Evolutionary conservation across 2,797 vertebrate genomes (phyloP), one percentile per base, ranked within the genome.

Genomic region (Tarsius wallacei): DNA sequence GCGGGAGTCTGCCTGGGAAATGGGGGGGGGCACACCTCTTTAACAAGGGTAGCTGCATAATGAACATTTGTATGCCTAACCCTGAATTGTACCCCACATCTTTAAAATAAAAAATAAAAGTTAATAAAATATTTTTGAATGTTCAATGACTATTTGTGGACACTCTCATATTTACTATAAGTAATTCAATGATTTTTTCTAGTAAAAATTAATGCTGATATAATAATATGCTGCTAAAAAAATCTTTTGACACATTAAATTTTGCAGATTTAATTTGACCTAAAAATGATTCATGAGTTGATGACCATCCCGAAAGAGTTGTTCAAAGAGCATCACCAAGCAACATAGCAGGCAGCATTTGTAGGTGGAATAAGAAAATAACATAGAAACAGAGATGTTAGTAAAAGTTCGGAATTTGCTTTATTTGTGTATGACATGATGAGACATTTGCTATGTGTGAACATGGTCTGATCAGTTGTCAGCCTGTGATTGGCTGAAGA

Each of bases 151-250:
- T 96, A 94, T 7, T 22, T 93, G 47, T 77, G 87, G 64, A 63
- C 6, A 31, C 11, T 96, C 21, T 92, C 96, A 51, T 55, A 64
- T 94, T 98, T 98, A 97, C 85, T 95, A 49, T 94, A 93, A 97
- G n/a, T 66, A 59, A 95, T 78, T 98, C 64, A 55, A 42, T 93
- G 55, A 9, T 97, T 97, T 97, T 47, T 26, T 84, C 28, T 90
- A 68, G 89, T 95, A 97, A 98, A 97, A 97, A 94, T 87, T 95
- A 96, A 97, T 96, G 74, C 55, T 92, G 13, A 93, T 90, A 66
- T 64, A 97, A 97, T 97, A 96, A 97, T 98, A 96, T 90, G 26
- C 12, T 97, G 3, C 36, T 80, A 80, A 59, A 14, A 17, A 80
- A 55, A 80, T 33, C 42, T 10, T 51, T 57, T 26, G 53, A 26